Base-by-base conservation (phyloP, 1,140 invertebrate genomes). In the Drosophila albomicans region DNA sequence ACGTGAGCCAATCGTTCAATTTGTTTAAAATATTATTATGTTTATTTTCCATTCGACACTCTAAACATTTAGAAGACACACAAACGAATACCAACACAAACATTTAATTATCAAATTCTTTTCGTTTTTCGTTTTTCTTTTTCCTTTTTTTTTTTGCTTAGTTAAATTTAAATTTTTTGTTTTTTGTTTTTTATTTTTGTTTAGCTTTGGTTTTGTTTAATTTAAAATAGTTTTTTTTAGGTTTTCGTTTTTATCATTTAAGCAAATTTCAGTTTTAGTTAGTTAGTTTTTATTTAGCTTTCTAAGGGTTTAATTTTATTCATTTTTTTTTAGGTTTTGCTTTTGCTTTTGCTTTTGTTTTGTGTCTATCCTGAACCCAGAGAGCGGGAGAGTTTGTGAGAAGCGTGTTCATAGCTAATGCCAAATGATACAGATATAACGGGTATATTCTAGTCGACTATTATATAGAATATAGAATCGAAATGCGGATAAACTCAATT, bases 51-150 rank as follows among this genome's bases (percentile, higher is more conserved):
- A 43, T 65, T 54, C 28, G 32, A 64, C 30, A 71, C 32, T 63
- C 66, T 63, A 75, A 75, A 75, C 72, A 75, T 51, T 75, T 62
- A 75, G 72, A 75, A 75, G 57, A 75, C 30, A 74, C 38, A 69
- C 30, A 68, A 74, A 74, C 49, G 15, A 69, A 69, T 54, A 52
- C 5, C 41, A 76, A 76, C 68, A 72, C 74, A 72, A 76, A 65
- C 48, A 72, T 65, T 66, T 51, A 75, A 62, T 41, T 69, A 16
- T 71, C 71, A 25, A 59, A 59, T 72, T 76, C 6, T 25, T 49
- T 70, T 49, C 35, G 30, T 49, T 66, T 25, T 35, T 59, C 16
- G 15, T 66, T 59, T 38, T 7, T 25, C 38, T 74, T 72, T 61
- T 30, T 15, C 1, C 15, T 1, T 41, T 38, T 30, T 56, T 25